Conservation (phyloP, 1,140 invertebrate species). For the Philopotamus ludificatus region DNA sequence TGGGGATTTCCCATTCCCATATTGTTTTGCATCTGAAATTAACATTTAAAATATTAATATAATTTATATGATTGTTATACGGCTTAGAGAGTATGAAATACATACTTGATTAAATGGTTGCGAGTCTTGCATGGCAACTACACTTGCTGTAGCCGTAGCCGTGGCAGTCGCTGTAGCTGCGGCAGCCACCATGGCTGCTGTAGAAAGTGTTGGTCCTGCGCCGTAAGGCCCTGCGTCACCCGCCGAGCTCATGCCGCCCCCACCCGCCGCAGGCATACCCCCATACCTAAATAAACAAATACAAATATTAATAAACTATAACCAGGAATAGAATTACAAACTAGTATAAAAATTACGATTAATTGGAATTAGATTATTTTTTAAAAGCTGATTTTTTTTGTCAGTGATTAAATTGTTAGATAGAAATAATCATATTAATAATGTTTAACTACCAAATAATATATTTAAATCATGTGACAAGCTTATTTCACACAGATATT, state of each 20-base stretch:
- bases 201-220: conserved; percentile 31
- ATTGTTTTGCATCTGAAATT: conserved; percentile 56
- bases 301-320: neutral
- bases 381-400: too few species aligned
- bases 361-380: too few species aligned
- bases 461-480: too few species aligned
- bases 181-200: conserved; percentile 29
- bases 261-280: conserved; percentile 55
- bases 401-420: too few species aligned
- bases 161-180: conserved; percentile 43
- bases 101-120: conserved; percentile 56
- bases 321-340: too few species aligned
- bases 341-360: too few species aligned
- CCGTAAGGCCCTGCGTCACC: conserved; percentile 38
- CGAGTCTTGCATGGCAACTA: conserved; percentile 56
- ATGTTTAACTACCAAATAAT: too few species aligned
- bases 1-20: conserved; percentile 58
- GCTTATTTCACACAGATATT: too few species aligned
- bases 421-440: too few species aligned
- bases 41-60: neutral
- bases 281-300: conserved; percentile 49
- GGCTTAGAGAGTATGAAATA: neutral
- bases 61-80: too few species aligned
- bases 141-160: conserved; percentile 56
- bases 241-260: conserved; percentile 58